These are phyloP conservation scores for Lepus timidus DNA, from an alignment of 2,113 vertebrate species.

Conservation along the genomic window DNA sequence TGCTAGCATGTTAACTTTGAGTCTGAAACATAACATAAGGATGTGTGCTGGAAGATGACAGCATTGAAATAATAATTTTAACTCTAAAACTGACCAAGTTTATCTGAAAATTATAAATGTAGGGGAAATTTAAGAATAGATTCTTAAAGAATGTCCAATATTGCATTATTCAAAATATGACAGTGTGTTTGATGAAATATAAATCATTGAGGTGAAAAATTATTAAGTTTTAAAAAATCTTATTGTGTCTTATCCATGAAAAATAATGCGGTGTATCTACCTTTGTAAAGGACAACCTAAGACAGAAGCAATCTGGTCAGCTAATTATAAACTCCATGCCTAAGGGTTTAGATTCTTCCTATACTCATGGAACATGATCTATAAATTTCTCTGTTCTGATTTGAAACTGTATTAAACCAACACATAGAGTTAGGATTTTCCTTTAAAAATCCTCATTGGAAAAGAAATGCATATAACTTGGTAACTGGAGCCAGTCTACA, in stretches of 20 bases:
- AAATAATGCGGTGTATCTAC: not conserved
- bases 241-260: too few relatives aligned
- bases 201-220: not conserved
- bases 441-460: not conserved
- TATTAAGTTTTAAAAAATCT: not conserved
- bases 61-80: not conserved
- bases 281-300: not conserved
- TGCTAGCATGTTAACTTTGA: not conserved
- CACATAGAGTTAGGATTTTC: not conserved
- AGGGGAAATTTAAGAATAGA: conserved; percentile 10
- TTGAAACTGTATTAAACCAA: not conserved
- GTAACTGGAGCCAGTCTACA: not conserved
- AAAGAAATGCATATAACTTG: not conserved
- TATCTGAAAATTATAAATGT: not conserved
- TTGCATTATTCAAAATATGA: not conserved
- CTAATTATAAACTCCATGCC: not conserved
- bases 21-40: not conserved
- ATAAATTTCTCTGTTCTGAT: not conserved
- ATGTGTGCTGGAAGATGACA: not conserved
- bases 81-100: not conserved
- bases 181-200: not conserved
- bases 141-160: not conserved
- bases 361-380: not conserved
- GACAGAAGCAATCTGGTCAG: not conserved
- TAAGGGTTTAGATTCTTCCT: not conserved